Evolutionary conservation across 1,140 invertebrate species (phyloP), one percentile per base, ranked within the genome.

Genomic region (Solenopsis fugax): DNA sequence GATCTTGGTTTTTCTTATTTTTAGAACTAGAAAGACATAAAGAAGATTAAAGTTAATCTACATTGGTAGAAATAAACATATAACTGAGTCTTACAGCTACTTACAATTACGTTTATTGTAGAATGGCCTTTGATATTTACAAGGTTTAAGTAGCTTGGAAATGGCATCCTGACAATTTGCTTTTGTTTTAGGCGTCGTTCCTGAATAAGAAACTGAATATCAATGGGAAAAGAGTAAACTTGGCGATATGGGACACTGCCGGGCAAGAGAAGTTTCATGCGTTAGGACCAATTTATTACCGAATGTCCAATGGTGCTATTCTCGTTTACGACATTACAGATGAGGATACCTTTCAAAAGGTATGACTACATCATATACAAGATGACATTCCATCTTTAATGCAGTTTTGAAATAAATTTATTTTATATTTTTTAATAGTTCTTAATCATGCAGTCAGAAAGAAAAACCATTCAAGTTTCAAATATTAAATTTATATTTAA

Each of bases 321-420:
- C 96, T 99, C 86, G 99, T 99, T 7, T 99, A 99, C 95, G 99
- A 99, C 95, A 99, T 99, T 69, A 99, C 99, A 67, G 98, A 99
- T 96, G 97, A 98, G 95, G 98, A 99, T 93, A 99, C 99, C 4
- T 99, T 99, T 96, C 97, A 98, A 94, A 99, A 99, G 96, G 99
- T 99, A 95, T 93, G 50, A 87, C 69, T 60, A 34, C 0, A 64
- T n/a, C 7, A 58, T 21, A 58, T 58, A 54, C n/a, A 9, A 72
- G 2, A 37, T 48, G 12, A 2, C 41, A 13, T 56, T 7, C n/a
- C n/a, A n/a, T n/a, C n/a, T n/a, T 18, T 2, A n/a, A n/a, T n/a
- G n/a, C 18, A 29, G 29, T 29, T 29, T 29, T 29, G 29, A 29
- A 29, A 29, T 29, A 29, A 29, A 29, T 0, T 29, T 29, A 29